Conservation (phyloP, 1,140 invertebrate species). For the Macrostomum lignano region DNA sequence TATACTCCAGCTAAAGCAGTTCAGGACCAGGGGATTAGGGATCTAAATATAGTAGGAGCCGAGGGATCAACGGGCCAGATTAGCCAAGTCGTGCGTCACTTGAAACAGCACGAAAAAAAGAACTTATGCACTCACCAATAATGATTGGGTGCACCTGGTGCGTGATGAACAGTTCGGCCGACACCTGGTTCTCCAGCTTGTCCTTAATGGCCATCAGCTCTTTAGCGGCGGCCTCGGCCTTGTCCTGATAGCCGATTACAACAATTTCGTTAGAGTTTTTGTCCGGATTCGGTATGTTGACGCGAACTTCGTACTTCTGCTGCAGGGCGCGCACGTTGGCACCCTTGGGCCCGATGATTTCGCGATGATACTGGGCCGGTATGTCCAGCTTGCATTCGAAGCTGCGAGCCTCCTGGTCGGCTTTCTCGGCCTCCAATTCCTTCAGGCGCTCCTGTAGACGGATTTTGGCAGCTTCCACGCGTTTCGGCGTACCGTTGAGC, state of each 20-base stretch:
- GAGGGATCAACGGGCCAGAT: conserved; percentile 1
- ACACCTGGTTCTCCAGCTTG: conserved; percentile 37
- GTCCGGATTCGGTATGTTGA: conserved; percentile 56
- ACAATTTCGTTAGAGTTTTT: conserved; percentile 35
- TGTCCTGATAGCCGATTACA: conserved; percentile 65
- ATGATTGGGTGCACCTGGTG: conserved; percentile 9
- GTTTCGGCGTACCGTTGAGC: conserved; percentile 41
- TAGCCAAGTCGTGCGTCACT: conserved; percentile 6
- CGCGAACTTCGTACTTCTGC: conserved; percentile 66
- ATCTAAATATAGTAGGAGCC: conserved; percentile 1
- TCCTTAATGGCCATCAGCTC: conserved; percentile 67
- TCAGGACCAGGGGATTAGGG: conserved; percentile 38
- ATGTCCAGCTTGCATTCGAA: conserved; percentile 56
- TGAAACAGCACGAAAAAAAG: conserved; percentile 1
- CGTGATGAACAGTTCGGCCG: conserved; percentile 4
- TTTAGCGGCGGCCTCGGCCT: conserved; percentile 48
- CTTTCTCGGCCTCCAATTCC: conserved; percentile 50
- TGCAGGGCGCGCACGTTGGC: conserved; percentile 58
- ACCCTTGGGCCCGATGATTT: conserved; percentile 73
- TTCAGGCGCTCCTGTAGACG: conserved; percentile 49
- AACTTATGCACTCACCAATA: background rate
- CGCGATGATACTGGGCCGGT: conserved; percentile 79
- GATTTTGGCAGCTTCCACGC: conserved; percentile 51
- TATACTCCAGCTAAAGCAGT: conserved; percentile 39
- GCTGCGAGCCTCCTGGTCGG: conserved; percentile 42